These are phyloP conservation scores for Catharus bicknelli DNA, from an alignment of 2,113 vertebrate species.

Conservation along the genomic window DNA sequence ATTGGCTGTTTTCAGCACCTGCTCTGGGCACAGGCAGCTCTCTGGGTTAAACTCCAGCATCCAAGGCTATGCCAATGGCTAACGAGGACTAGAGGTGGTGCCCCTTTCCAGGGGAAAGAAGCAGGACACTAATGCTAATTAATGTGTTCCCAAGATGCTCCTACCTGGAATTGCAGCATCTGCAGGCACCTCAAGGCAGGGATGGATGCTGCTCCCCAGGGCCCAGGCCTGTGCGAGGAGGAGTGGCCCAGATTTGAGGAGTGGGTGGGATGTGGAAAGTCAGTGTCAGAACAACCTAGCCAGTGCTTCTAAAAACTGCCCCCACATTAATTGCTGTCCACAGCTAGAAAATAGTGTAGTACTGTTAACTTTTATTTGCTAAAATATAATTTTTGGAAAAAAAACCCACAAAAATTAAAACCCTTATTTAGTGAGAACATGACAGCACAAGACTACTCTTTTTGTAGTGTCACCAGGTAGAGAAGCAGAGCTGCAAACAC, in stretches of 20 bases:
- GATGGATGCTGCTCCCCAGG: neutral
- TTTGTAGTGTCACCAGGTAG: neutral
- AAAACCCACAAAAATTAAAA: neutral
- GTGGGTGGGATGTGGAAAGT: neutral
- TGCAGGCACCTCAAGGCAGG: neutral
- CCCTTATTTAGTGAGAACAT: neutral
- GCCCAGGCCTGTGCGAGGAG: neutral
- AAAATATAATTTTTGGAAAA: neutral
- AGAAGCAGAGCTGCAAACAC: neutral
- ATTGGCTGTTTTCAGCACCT: neutral
- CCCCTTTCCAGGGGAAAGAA: neutral
- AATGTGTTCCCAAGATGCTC: neutral
- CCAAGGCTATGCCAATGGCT: neutral
- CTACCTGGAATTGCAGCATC: neutral
- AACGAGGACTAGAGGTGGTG: neutral
- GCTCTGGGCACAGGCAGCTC: neutral
- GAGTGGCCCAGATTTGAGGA: neutral
- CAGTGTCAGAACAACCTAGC: neutral
- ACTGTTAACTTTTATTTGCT: neutral
- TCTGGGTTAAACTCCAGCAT: neutral
- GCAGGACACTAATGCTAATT: neutral
- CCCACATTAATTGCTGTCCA: neutral
- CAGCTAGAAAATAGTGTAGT: neutral
- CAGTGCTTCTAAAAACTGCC: neutral
- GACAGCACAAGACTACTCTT: neutral